Conservation (phyloP, 2,113 vertebrate species). For the Menidia beryllina region DNA sequence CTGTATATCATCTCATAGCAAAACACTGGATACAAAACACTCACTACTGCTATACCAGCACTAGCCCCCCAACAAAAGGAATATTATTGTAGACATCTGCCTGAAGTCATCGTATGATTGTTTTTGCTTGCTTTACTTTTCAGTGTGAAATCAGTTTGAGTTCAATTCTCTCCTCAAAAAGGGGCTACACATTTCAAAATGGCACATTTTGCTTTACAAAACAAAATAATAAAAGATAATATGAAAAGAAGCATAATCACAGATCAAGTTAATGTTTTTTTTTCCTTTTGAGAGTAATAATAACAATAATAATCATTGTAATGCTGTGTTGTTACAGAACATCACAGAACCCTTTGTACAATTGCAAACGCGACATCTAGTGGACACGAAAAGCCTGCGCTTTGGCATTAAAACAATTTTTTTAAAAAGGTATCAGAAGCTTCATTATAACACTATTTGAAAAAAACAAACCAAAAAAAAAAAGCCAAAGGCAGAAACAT, state of each 20-base stretch:
- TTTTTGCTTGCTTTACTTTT: slow-evolving; percentile 60
- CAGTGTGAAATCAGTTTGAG: slow-evolving; percentile 70
- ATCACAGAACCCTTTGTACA: slow-evolving; percentile 85
- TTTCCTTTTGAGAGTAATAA: slow-evolving; percentile 75
- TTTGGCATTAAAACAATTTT: slow-evolving; percentile 87
- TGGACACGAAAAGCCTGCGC: slow-evolving; percentile 86
- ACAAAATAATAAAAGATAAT: slow-evolving; percentile 72
- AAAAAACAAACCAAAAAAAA: slow-evolving; percentile 38
- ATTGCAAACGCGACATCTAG: slow-evolving; percentile 78
- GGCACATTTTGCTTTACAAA: slow-evolving; percentile 80
- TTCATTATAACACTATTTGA: slow-evolving; percentile 87
- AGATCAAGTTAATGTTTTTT: slow-evolving; percentile 79
- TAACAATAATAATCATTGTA: slow-evolving; percentile 75
- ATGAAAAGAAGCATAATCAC: slow-evolving; percentile 81
- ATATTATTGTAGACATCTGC: slow-evolving; percentile 64
- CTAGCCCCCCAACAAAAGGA: slow-evolving; percentile 69
- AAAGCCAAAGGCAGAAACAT: slow-evolving; percentile 85
- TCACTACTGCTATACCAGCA: slow-evolving; percentile 77
- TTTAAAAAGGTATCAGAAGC: slow-evolving; percentile 82
- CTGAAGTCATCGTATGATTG: slow-evolving; percentile 74
- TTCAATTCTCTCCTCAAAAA: slow-evolving; percentile 62
- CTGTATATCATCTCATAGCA: slow-evolving; percentile 79
- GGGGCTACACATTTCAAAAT: slow-evolving; percentile 75
- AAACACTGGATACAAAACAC: slow-evolving; percentile 82
- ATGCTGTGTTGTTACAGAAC: slow-evolving; percentile 79